Base-by-base conservation (phyloP, 2,113 vertebrate species). In the Oncorhynchus tshawytscha region DNA sequence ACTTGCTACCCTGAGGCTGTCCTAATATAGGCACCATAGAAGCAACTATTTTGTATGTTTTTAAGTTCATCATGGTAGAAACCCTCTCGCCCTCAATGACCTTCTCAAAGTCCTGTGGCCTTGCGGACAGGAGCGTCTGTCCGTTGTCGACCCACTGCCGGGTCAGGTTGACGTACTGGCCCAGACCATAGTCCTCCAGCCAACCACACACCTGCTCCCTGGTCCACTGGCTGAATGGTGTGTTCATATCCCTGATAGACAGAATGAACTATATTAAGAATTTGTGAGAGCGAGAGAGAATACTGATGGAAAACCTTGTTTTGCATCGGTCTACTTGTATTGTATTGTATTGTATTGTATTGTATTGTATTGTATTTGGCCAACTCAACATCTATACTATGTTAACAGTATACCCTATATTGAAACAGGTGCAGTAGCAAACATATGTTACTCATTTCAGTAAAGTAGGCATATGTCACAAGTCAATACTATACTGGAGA, bases 41-140 rank as follows among this genome's bases (percentile, higher is more conserved):
- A 20, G 5, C 15, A 20, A 57, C 15, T 1, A 57, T 57, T 67
- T 18, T 29, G 12, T 67, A 16, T 5, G 13, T 18, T 24, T 25
- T 13, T 18, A 5, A 67, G 65, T 22, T 15, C 27, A 15, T 29
- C 65, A 67, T 3, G 12, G 27, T 22, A 5, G 65, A 11, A 65
- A 22, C 22, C 24, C n/a, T 22, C 45, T 24, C 9, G 1, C 39
- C 48, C 20, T 77, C 29, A 54, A 29, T 84, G 89, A 98, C 98
- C 97, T 97, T 99, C 89, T 99, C 97, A 90, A 97, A 93, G 66
- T 97, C 96, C 91, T 99, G 98, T 67, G 96, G 95, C 1, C 97
- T 95, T 0, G 97, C 97, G 51, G 96, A 95, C 24, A 99, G 81
- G 60, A 99, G 92, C 0, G 95, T 99, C 84, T 99, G 97, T 65